Evolutionary conservation across 2,113 vertebrate genomes (phyloP), one percentile per base, ranked within the genome.

Genomic region (Kryptolebias marmoratus): DNA sequence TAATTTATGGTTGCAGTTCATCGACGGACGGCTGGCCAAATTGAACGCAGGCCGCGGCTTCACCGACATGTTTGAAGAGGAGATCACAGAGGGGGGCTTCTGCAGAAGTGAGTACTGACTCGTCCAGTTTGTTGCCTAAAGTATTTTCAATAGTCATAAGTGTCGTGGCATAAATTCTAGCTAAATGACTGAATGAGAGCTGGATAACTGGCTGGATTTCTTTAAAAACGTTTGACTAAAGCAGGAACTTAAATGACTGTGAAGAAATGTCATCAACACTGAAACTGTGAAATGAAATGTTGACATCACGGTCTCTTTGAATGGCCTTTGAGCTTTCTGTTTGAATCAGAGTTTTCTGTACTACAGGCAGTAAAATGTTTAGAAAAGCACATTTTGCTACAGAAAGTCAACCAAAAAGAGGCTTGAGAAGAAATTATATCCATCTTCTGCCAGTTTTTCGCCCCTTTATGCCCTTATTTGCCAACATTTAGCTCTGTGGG

Each of bases 1-100:
- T 93, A 87, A 94, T 94, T 95, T 93, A 91, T 79, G 79, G 75
- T 94, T 93, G 79, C 76, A 99, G 97, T 99, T 99, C 92, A 98
- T 99, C 88, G 98, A 98, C 80, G 95, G 96, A 89, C 96, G 98
- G 13, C 94, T 99, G 80, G 95, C 95, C 90, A 99, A 98, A 91
- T 93, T 99, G 90, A 99, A 98, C 77, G 90, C 96, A 87, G 98
- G 97, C 91, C 96, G 93, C 48, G 97, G 96, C 71, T 98, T 98
- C 92, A 96, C 95, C 5, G 98, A 98, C 87, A 75, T 93, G 83
- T 99, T 98, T 93, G 98, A 99, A 93, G 96, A 99, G 81, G 98
- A 99, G 93, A 98, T 98, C 92, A 98, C 96, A 79, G 93, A 96
- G 62, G 96, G 97, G 79, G 96, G 96, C 87, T 99, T 97, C 91